Evolutionary conservation across 1,140 invertebrate genomes (phyloP), one percentile per base, ranked within the genome.

Genomic region (Drosophila mayri): DNA sequence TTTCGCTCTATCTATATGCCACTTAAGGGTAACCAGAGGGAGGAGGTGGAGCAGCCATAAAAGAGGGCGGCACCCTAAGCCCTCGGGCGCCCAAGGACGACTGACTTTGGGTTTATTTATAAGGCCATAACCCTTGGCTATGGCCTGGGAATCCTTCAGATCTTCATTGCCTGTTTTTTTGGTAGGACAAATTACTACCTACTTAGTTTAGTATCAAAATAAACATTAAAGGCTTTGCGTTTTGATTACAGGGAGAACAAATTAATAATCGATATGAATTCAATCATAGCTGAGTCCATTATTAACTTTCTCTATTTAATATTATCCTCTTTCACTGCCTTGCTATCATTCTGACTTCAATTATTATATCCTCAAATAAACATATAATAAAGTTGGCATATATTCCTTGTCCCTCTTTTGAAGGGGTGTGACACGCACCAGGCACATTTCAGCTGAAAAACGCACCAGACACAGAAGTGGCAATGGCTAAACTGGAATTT

Each of bases 401-500:
- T 20, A 44, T 11, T 22, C 14, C 9, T 7, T 22, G 30, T 35
- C 30, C 32, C 25, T 10, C 18, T 20, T 55, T 46, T 25, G 25
- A 16, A 14, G 12, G 49, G 28, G n/a, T 44, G 52, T 41, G 62
- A 12, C 16, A 3, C 11, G 11, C 32, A 18, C 35, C 43, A 20
- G 49, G 28, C 52, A 22, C 52, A 71, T 71, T 58, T 58, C 41
- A 25, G 25, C 43, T 22, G 37, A 46, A 57, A 54, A 35, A n/a
- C 43, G 35, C 43, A 67, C 3, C 32, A 37, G 22, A 57, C 41
- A 6, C 14, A 20, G 6, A 38, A 68, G 49, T 71, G 67, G 65
- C 64, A 71, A 71, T 68, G 70, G 68, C 14, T 16, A 14, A 20
- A 28, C 65, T 49, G 65, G 66, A 72, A 72, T 72, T 70, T 72